These are phyloP conservation scores for Trichogramma pretiosum DNA, from an alignment of 1,140 invertebrate species.

Conservation along the genomic window DNA sequence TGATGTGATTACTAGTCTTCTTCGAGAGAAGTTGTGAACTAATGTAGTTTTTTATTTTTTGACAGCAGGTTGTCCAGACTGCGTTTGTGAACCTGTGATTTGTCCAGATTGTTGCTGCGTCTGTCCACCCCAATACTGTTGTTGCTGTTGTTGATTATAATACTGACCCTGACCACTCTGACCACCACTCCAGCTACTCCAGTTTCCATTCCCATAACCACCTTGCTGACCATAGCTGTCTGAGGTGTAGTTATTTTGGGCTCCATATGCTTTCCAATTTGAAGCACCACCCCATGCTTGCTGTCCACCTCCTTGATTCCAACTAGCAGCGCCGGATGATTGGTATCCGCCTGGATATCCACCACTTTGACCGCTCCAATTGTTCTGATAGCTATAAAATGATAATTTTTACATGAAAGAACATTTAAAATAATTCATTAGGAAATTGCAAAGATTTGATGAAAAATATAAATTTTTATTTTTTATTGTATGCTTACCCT, in stretches of 20 bases:
- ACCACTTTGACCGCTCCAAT: slow-evolving; percentile 17
- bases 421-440: neutral
- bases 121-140: slow-evolving; percentile 34
- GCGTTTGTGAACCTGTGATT: slow-evolving; percentile 25
- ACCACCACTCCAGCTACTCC: slow-evolving; percentile 38
- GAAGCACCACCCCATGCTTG: slow-evolving; percentile 27
- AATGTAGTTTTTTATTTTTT: too few species aligned
- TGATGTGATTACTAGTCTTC: too few species aligned
- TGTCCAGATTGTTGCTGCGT: slow-evolving; percentile 11
- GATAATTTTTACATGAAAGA: too few species aligned
- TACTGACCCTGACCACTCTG: too few species aligned
- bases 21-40: too few species aligned
- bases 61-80: slow-evolving; percentile 15
- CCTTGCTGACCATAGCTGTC: slow-evolving; percentile 27
- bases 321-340: slow-evolving; percentile 23
- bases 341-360: slow-evolving; percentile 26
- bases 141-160: too few species aligned
- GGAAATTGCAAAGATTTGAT: neutral
- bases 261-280: slow-evolving; percentile 39
- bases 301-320: slow-evolving; percentile 23
- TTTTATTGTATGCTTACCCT: too few species aligned
- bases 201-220: slow-evolving; percentile 41
- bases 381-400: too few species aligned
- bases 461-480: too few species aligned
- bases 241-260: slow-evolving; percentile 29